These are phyloP conservation scores for Dryobotodes eremita DNA, from an alignment of 2,888 invertebrate species.

Conservation along the genomic window DNA sequence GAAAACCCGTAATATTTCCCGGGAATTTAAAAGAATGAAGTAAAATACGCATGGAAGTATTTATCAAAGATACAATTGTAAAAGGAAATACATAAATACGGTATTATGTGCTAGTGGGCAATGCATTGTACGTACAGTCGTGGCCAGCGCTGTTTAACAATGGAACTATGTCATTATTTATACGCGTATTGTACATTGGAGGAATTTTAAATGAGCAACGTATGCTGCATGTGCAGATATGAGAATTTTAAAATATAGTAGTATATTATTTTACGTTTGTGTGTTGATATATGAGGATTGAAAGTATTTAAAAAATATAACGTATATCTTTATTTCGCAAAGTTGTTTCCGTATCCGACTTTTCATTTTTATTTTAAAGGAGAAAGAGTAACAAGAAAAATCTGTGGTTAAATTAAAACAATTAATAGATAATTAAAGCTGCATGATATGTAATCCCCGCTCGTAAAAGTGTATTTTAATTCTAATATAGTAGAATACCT, in stretches of 20 bases:
- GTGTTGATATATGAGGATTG: background rate
- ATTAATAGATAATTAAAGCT: background rate
- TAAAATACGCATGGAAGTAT: constrained; percentile 15
- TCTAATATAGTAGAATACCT: background rate
- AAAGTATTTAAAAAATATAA: background rate
- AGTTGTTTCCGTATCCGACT: background rate
- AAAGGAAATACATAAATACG: constrained; percentile 32
- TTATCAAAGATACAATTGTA: constrained; percentile 42
- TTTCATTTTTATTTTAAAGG: background rate
- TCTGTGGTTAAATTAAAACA: background rate
- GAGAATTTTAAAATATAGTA: background rate
- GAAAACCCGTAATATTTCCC: background rate
- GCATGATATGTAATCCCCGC: background rate
- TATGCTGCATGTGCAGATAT: constrained; percentile 17
- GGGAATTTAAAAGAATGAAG: background rate
- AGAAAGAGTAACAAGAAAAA: background rate
- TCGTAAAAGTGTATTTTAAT: background rate
- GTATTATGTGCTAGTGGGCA: constrained; percentile 23
- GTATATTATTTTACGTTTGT: background rate
- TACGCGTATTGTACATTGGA: constrained; percentile 46
- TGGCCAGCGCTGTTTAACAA: constrained; percentile 49
- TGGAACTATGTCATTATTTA: constrained; percentile 54
- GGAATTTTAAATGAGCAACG: constrained; percentile 50
- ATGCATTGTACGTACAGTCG: constrained; percentile 44
- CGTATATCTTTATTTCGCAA: background rate